phyloP scores from a whole-genome alignment of 2,797 vertebrate species.

The Arctocebus calabarensis region DNA sequence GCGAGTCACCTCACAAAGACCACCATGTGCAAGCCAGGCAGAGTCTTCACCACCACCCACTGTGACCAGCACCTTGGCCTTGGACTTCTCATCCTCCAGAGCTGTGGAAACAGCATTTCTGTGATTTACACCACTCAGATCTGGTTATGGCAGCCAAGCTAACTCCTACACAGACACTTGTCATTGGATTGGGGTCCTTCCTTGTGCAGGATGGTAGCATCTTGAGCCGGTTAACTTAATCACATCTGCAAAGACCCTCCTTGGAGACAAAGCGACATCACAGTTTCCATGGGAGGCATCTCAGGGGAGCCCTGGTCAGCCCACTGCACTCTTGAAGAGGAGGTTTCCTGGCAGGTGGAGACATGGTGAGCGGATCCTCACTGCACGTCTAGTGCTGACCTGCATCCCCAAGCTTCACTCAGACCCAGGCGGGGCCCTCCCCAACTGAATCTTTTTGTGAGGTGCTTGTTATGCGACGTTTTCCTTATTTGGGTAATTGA shows the following conservation, averaged over 20 bases:
- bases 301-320: accelerated
- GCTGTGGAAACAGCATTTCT: neutral
- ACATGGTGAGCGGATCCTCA: accelerated
- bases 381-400: neutral
- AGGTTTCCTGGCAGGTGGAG: no score
- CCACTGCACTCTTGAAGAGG: neutral
- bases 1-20: no score
- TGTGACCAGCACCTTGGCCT: no score
- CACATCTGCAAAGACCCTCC: neutral
- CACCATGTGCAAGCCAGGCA: no score
- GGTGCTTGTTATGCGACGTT: accelerated
- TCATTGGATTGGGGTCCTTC: no score
- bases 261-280: neutral
- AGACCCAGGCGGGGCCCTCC: accelerated
- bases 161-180: neutral
- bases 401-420: accelerated
- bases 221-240: neutral
- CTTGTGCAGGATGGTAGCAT: neutral
- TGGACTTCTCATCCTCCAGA: neutral
- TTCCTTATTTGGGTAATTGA: neutral
- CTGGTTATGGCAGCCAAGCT: neutral
- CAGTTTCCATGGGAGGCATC: accelerated
- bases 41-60: no score
- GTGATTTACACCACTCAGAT: accelerated
- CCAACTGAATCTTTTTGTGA: neutral